Base-by-base conservation (phyloP, 2,888 invertebrate genomes). In the Volucella zonaria region DNA sequence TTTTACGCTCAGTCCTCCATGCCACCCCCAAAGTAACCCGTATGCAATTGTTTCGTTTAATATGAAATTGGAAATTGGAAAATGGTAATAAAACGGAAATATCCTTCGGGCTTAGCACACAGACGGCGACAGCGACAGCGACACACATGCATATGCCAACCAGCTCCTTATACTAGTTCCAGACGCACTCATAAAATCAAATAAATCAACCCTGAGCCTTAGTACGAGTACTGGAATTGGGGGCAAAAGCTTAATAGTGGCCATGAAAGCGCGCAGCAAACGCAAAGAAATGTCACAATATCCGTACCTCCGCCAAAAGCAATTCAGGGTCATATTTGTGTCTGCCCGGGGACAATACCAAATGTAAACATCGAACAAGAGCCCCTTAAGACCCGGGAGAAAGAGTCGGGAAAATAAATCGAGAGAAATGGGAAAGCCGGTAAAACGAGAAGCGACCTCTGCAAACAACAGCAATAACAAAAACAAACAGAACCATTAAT, bases 401-500 rank as follows among this genome's bases (percentile, higher is more conserved):
- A 8, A 47, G 8, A 43, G 31, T 42, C 52, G 18, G 3, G 18
- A 23, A 23, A 23, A 23, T 23, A 23, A 23, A 23, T 23, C 18
- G 18, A 15, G 2, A 18, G 42, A 42, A 51, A 38, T 10, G 9
- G 14, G 38, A 59, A 47, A 45, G 38, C 40, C 56, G 64, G 18
- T 23, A 45, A n/a, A 40, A 38, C 64, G 74, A 31, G 31, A 49
- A 71, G 14, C 73, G 71, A 71, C 76, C 80, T 68, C 76, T 54
- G 42, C 73, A 77, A 80, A 73, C 73, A 85, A 49, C 56, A 73
- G 45, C 76, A 77, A 82, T 82, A 77, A 82, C 73, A 85, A 80
- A 85, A 85, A 80, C 85, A 85, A 85, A 85, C 85, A 85, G 81
- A 85, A 80, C 85, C 81, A 85, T 85, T 85, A 85, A 85, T 85